Evolutionary conservation across 2,888 invertebrate species (phyloP), one percentile per base, ranked within the genome.

Genomic region (Arrhopalites spinosus): DNA sequence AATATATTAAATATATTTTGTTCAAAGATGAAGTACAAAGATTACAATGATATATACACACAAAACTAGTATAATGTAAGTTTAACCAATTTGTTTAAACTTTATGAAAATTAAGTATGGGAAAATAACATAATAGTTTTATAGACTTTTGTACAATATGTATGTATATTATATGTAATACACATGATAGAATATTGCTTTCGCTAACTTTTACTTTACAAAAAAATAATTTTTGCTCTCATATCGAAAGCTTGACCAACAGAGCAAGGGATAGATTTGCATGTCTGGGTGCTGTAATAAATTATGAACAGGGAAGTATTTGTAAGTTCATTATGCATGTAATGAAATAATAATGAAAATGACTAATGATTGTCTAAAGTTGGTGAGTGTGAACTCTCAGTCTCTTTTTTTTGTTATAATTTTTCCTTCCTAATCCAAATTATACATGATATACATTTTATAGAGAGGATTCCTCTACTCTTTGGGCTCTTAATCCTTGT

Each of bases 321-420:
- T 36, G 5, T 23, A 27, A 27, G 63, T 66, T 75, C 76, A 80
- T 77, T 78, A 78, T 76, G 78, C 78, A 79, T 79, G 78, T 80
- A 80, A 80, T 80, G 78, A 80, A 78, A 66, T 69, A 66, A 67
- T 73, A 50, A 59, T 63, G 43, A 25, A 50, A 47, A 47, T 23
- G 53, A 56, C 70, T 53, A 50, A 53, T 56, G 53, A 30, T 72
- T 63, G 59, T 45, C 23, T 43, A 72, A 72, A 23, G 27, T 23
- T 59, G 27, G 13, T 59, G 59, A 59, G 27, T 68, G 20, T 68
- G 47, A 23, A 36, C 36, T 36, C 36, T 7, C 5, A 36, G 36
- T 36, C 11, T 36, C 36, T 36, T 36, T 11, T 36, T 36, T 36
- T 3, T n/a, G n/a, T n/a, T n/a, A n/a, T n/a, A n/a, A n/a, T n/a